Evolutionary conservation across 1,140 invertebrate genomes (phyloP), one percentile per base, ranked within the genome.

Genomic region (Brachionus koreanus): DNA sequence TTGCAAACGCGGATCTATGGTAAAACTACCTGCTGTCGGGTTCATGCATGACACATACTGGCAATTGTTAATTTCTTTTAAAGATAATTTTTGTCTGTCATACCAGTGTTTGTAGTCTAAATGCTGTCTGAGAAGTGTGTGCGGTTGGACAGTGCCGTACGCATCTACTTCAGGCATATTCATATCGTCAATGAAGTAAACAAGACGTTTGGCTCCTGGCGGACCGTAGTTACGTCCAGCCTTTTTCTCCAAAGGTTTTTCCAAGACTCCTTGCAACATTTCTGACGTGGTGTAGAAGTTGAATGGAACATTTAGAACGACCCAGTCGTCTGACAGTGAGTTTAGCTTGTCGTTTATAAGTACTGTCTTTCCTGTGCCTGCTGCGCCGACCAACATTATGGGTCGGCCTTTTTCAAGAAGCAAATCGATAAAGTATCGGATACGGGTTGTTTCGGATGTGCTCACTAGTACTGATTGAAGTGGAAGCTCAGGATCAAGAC

Each of bases 31-130:
- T 75, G 95, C 95, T 0, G 95, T 97, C 0, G 96, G 96, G 89
- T 98, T 98, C 96, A 98, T 98, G 86, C 94, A 97, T 33, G 94
- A 93, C 0, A 98, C 93, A 86, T 98, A 98, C 87, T 98, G 96
- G 82, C 94, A 96, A 86, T 97, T 97, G 85, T 96, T 94, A 83
- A 98, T 96, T 77, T 98, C 96, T 89, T 98, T 98, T 0, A 97
- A 87, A 0, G 93, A 91, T n/a, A 98, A 88, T 86, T 95, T 95
- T 0, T 92, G 92, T 39, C 96, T 89, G 86, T 98, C 95, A 84
- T 90, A 91, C 96, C 96, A 98, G 87, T 98, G 96, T 69, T 92
- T 92, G 86, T 98, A 98, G 88, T 97, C 96, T 84, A 98, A 89
- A 89, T 97, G 95, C 86, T 98, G 96, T 23, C 96, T 90, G 74